Evolutionary conservation across 2,113 vertebrate genomes (phyloP).

Genomic region (Steatornis caripensis): DNA sequence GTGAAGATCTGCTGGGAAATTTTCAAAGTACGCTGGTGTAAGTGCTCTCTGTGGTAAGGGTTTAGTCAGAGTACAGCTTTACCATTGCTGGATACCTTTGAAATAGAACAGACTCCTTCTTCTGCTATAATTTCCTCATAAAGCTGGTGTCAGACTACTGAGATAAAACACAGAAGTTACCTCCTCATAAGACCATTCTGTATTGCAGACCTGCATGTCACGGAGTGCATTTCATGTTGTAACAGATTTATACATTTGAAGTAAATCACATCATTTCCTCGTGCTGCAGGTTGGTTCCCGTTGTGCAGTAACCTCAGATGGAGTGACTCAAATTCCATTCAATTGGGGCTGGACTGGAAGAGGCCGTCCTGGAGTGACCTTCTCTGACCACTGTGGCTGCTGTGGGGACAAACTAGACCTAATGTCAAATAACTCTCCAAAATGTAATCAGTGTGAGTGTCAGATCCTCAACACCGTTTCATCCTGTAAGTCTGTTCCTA

Average conservation of each 20-base stretch:
- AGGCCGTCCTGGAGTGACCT: background rate
- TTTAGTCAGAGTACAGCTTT: background rate
- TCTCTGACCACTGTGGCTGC: background rate
- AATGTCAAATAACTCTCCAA: background rate
- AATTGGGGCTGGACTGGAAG: background rate
- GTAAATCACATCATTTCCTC: background rate
- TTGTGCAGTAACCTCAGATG: background rate
- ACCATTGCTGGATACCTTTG: background rate
- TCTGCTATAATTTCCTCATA: background rate
- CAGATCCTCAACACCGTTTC: background rate
- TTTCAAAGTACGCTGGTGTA: background rate
- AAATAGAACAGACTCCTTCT: background rate
- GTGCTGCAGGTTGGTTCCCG: fast-evolving
- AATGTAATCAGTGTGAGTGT: background rate
- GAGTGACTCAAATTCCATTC: background rate
- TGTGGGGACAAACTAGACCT: background rate
- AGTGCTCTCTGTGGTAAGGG: background rate
- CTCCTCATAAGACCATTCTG: background rate
- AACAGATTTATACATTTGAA: background rate
- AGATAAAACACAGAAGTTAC: background rate
- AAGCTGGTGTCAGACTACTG: background rate
- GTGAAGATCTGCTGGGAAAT: background rate
- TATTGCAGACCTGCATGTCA: background rate
- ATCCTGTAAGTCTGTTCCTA: no score
- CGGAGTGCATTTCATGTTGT: background rate